Conservation (phyloP, 2,113 vertebrate genomes). For the Oplegnathus fasciatus region DNA sequence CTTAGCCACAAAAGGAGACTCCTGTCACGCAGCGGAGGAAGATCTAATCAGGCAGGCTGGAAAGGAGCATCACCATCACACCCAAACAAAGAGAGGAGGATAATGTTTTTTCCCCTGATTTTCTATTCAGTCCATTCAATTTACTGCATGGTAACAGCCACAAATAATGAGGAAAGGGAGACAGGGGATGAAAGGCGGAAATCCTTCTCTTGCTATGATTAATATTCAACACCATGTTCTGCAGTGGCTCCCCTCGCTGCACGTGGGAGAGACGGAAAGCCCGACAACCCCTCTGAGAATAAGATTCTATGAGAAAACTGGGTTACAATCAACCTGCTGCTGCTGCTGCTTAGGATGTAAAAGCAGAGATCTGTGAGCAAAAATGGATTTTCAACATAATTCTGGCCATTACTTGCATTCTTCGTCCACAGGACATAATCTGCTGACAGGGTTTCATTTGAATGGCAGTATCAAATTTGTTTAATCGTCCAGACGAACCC, state of each 20-base stretch:
- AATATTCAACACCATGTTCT: slow-evolving; percentile 67
- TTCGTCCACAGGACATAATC: slow-evolving; percentile 30
- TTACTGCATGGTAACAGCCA: slow-evolving; percentile 34
- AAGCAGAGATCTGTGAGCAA: slow-evolving; percentile 23
- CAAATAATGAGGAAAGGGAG: slow-evolving; percentile 7
- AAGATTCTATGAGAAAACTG: slow-evolving; percentile 39
- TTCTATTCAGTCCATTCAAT: slow-evolving; percentile 30
- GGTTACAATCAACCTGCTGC: slow-evolving; percentile 47
- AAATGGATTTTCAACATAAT: slow-evolving; percentile 27
- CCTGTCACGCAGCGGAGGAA: slow-evolving; percentile 38
- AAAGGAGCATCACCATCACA: slow-evolving; percentile 49
- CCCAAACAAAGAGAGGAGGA: slow-evolving; percentile 37
- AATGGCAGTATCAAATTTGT: slow-evolving; percentile 29
- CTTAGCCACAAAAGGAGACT: slow-evolving; percentile 57
- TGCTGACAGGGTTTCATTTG: slow-evolving; percentile 30
- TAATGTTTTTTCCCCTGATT: slow-evolving; percentile 15
- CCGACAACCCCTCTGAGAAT: slow-evolving; percentile 45
- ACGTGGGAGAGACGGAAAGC: slow-evolving; percentile 46
- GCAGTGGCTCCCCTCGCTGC: slow-evolving; percentile 42
- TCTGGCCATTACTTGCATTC: slow-evolving; percentile 28
- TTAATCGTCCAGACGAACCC: slow-evolving; percentile 12
- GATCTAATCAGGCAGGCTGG: slow-evolving; percentile 59
- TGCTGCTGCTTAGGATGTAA: slow-evolving; percentile 21
- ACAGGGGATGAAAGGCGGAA: slow-evolving; percentile 22
- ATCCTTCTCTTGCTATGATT: slow-evolving; percentile 45